These are phyloP conservation scores for Pseudococcus viburni DNA, from an alignment of 2,888 invertebrate species.

Conservation along the genomic window DNA sequence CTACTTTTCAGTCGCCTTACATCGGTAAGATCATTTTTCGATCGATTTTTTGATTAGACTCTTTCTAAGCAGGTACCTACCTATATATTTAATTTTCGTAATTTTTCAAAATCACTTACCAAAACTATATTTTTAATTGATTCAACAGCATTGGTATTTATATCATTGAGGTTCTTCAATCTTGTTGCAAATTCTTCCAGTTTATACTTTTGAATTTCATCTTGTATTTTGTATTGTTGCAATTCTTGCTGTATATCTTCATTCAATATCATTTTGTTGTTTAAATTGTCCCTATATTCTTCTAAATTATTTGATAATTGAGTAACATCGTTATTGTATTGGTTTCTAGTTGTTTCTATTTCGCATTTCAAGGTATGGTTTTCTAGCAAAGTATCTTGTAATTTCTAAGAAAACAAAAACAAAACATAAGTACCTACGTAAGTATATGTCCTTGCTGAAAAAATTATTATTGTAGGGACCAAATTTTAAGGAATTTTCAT, in stretches of 20 bases:
- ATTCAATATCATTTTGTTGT: conserved; percentile 23
- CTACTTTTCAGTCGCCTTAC: too few relatives aligned
- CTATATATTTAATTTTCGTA: too few relatives aligned
- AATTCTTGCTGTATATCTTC: conserved; percentile 27
- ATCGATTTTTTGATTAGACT: too few relatives aligned
- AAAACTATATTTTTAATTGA: conserved; percentile 43
- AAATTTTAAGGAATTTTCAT: too few relatives aligned
- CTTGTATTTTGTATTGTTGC: conserved; percentile 24
- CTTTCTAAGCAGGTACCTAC: too few relatives aligned
- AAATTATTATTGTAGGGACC: too few relatives aligned
- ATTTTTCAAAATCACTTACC: not conserved
- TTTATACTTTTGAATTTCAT: conserved; percentile 37
- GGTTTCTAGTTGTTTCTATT: not conserved
- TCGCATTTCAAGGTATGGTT: conserved; percentile 4
- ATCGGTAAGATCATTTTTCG: too few relatives aligned
- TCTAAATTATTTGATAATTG: conserved; percentile 37
- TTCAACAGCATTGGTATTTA: conserved; percentile 23
- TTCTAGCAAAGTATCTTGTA: conserved; percentile 38
- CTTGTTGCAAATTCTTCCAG: not conserved
- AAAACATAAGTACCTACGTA: too few relatives aligned
- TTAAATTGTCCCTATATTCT: conserved; percentile 26
- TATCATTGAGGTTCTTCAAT: conserved; percentile 18
- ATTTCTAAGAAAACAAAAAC: conserved; percentile 23
- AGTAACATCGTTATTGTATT: conserved; percentile 18
- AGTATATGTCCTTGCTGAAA: too few relatives aligned